phyloP scores from a whole-genome alignment of 2,113 vertebrate genomes.

The Sporophila hypoxantha region DNA sequence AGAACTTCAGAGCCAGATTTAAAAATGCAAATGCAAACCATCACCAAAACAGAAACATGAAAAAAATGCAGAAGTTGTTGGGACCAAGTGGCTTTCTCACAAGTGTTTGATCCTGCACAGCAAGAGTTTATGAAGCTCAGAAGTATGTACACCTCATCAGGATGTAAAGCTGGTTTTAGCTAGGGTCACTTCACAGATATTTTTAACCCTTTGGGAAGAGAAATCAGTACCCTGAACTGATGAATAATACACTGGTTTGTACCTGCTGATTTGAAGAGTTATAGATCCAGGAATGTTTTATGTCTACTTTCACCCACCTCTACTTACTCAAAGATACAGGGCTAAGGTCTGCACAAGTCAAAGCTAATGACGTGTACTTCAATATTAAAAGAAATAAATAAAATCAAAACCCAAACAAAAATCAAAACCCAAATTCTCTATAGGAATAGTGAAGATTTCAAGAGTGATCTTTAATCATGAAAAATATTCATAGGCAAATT shows the following conservation, averaged over 20 bases:
- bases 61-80: background rate
- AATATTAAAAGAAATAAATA: background rate
- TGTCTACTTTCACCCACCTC: background rate
- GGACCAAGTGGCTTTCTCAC: background rate
- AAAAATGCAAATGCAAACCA: background rate
- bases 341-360: background rate
- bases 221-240: background rate
- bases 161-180: background rate
- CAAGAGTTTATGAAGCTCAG: background rate
- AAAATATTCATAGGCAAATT: constrained; percentile 51
- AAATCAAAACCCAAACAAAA: background rate
- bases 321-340: background rate
- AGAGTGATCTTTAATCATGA: constrained; percentile 53
- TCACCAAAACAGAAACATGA: background rate
- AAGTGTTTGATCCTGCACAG: background rate
- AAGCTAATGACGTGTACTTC: background rate
- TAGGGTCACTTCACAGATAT: background rate
- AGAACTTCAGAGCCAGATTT: background rate
- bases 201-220: background rate
- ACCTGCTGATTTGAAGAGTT: background rate
- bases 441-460: background rate
- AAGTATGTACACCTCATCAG: background rate
- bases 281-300: background rate
- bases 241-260: background rate
- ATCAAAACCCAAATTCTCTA: background rate